Evolutionary conservation across 2,888 invertebrate genomes (phyloP), one percentile per base, ranked within the genome.

Genomic region (Pedicia rivosa): DNA sequence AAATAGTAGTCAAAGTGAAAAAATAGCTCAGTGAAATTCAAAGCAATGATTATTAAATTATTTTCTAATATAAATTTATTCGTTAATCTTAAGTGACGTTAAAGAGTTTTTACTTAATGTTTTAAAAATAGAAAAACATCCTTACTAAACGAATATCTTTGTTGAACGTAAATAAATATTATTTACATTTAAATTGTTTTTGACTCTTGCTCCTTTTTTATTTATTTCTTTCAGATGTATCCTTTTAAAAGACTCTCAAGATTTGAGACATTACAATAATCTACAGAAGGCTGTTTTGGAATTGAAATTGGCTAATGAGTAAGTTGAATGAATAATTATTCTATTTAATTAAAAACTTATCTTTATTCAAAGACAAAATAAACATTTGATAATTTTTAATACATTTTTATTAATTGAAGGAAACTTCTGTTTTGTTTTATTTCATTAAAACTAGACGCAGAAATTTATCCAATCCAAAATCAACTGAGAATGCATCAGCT

Each of bases 201-300:
- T n/a, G n/a, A n/a, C n/a, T n/a, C n/a, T n/a, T n/a, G n/a, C n/a
- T n/a, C n/a, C n/a, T n/a, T n/a, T n/a, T 22, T 15, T 15, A 28
- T 15, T 29, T 30, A 10, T 12, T 25, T 35, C 27, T 35, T 41
- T 14, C 38, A 58, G 59, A 43, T 59, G 61, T 43, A 59, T 62
- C 36, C 41, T 62, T 22, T 46, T 60, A 3, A 56, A 53, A 42
- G 61, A 61, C 41, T 55, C 56, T 1, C 54, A 51, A 29, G 61
- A 62, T 22, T 53, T 56, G 44, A 53, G 55, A 0, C 61, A 62
- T 42, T 56, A 52, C 28, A 62, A 59, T 40, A 51, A 54, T 6
- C 44, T 62, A 7, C 53, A 52, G 29, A 53, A 56, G 37, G 61
- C 61, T 3, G 57, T 58, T 41, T 43, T 56, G 4, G 60, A 61